Evolutionary conservation across 2,888 invertebrate genomes (phyloP).

Genomic region (Dryobotodes eremita): DNA sequence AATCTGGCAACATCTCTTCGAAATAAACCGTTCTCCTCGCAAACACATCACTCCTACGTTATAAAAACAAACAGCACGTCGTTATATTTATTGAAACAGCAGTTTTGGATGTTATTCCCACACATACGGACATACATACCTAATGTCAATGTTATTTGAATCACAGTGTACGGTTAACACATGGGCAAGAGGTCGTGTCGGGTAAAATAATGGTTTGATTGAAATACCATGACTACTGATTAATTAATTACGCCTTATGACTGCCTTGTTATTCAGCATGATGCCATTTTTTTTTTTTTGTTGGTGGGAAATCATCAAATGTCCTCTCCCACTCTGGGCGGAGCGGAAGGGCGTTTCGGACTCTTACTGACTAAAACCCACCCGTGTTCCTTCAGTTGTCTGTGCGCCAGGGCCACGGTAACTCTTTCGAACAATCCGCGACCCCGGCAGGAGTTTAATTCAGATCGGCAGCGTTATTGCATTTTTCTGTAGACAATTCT

Average conservation of each 20-base stretch:
- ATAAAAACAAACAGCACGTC: constrained; percentile 35
- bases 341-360: too few species aligned
- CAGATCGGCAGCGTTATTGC: neutral
- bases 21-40: constrained; percentile 25
- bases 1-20: neutral
- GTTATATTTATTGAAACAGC: constrained; percentile 41
- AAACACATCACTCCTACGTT: constrained; percentile 29
- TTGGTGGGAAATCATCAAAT: too few species aligned
- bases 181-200: constrained; percentile 24
- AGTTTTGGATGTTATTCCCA: constrained; percentile 41
- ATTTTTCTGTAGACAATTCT: neutral
- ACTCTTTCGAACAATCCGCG: too few species aligned
- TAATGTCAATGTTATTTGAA: constrained; percentile 20
- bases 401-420: too few species aligned
- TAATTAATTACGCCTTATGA: neutral
- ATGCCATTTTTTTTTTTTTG: too few species aligned
- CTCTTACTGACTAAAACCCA: too few species aligned
- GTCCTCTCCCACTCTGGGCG: too few species aligned
- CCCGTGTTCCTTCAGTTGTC: too few species aligned
- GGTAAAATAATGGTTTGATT: constrained; percentile 20
- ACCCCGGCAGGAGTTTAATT: too few species aligned
- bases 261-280: neutral
- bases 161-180: constrained; percentile 2
- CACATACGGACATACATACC: neutral
- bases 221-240: neutral